A percentile compares a stretch with the other conserved stretches of the same genome.
Conservation (phyloP, 2,113 vertebrate species). For the Oreamnos americanus region DNA sequence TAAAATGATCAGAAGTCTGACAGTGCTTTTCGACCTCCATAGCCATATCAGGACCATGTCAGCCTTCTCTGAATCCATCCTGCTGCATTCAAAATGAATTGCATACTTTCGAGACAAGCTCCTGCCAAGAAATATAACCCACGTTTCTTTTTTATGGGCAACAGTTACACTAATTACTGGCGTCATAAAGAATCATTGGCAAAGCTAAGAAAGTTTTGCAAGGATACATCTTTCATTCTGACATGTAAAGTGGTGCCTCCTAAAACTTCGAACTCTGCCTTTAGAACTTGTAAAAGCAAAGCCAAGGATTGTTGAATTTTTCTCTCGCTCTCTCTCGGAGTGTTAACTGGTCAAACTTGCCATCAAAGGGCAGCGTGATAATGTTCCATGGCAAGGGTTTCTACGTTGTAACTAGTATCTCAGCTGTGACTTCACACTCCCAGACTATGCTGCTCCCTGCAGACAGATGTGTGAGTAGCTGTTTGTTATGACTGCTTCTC, state of each 20-base stretch:
- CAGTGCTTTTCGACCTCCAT: not conserved
- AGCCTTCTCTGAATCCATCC: not conserved
- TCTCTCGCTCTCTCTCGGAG: not conserved
- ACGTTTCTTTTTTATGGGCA: not conserved
- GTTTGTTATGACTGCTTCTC: slow-evolving; percentile 34
- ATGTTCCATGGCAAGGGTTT: not conserved
- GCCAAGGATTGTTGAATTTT: not conserved
- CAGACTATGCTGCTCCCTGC: not conserved
- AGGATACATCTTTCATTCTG: not conserved
- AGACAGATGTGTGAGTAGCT: slow-evolving; percentile 31
- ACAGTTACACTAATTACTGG: not conserved
- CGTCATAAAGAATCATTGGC: not conserved
- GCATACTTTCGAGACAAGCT: not conserved
- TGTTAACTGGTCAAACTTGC: not conserved
- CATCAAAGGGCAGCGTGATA: not conserved
- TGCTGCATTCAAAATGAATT: not conserved
- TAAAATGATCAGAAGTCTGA: not conserved
- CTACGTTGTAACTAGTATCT: not conserved
- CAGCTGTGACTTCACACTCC: not conserved
- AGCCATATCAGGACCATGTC: not conserved
- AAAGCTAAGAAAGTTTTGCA: not conserved
- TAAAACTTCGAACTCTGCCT: not conserved
- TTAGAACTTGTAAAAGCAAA: not conserved
- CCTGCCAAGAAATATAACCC: not conserved
- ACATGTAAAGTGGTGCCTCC: not conserved